These are phyloP conservation scores for Phymorhynchus buccinoides DNA, from an alignment of 1,140 invertebrate genomes.

Conservation along the genomic window DNA sequence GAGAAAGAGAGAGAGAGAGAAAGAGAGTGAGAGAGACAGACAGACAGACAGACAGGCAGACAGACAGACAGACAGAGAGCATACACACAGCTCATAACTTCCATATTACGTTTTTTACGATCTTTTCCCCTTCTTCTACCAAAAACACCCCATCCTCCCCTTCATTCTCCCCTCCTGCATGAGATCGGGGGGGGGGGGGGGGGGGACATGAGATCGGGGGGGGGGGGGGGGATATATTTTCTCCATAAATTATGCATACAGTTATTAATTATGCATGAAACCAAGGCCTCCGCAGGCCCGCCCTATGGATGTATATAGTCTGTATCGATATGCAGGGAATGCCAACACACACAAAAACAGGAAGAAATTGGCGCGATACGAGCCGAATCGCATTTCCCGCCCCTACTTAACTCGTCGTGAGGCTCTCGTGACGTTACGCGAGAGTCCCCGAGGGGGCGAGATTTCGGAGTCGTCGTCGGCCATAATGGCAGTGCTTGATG, in stretches of 20 bases:
- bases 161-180: no score
- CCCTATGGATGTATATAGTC: neutral
- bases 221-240: no score
- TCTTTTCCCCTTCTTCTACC: neutral
- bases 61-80: neutral
- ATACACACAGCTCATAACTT: neutral
- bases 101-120: no score
- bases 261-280: conserved; percentile 5
- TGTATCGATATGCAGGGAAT: no score
- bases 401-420: no score
- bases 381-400: neutral
- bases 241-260: no score
- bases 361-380: neutral
- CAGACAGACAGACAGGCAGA: neutral
- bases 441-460: conserved; percentile 13
- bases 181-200: no score
- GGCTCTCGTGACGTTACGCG: conserved; percentile 6
- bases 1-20: neutral
- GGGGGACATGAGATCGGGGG: no score
- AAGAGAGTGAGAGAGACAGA: neutral
- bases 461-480: neutral
- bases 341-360: no score
- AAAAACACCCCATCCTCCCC: neutral
- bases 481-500: neutral
- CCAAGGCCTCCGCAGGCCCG: neutral